These are phyloP conservation scores for Cancer borealis DNA, from an alignment of 2,888 invertebrate genomes.

Conservation along the genomic window DNA sequence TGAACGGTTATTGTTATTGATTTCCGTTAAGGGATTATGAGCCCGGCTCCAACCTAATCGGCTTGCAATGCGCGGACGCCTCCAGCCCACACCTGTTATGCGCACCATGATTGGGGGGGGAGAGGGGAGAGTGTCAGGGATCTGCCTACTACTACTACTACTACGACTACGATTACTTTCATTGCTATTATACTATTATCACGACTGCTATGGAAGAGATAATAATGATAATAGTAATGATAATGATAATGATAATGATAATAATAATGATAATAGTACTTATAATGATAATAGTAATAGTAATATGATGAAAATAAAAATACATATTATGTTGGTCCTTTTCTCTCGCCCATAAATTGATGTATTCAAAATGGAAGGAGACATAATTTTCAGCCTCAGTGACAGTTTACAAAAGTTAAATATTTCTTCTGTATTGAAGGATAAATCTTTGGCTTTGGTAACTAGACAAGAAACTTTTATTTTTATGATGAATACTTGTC, in stretches of 20 bases:
- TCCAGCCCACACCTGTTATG: not conserved
- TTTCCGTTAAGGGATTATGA: constrained; percentile 41
- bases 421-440: not conserved
- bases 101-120: not conserved
- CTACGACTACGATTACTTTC: not conserved
- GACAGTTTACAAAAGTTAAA: constrained; percentile 32
- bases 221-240: not conserved
- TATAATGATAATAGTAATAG: not conserved
- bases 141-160: not conserved
- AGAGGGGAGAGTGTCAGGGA: not conserved
- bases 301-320: not conserved
- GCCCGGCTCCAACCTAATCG: constrained; percentile 6
- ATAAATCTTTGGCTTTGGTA: not conserved
- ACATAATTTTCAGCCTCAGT: constrained; percentile 8
- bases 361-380: not conserved
- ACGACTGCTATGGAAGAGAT: not conserved
- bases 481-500: not conserved
- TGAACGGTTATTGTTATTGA: constrained; percentile 35
- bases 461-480: not conserved
- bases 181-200: not conserved
- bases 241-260: not conserved
- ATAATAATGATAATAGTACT: not conserved
- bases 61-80: not conserved
- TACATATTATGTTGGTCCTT: not conserved
- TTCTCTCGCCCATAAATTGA: not conserved